Percentiles rank a stretch among this genome's conserved stretches.
phyloP scores from a whole-genome alignment of 2,797 vertebrate species.

The Leucoraja ocellata region DNA sequence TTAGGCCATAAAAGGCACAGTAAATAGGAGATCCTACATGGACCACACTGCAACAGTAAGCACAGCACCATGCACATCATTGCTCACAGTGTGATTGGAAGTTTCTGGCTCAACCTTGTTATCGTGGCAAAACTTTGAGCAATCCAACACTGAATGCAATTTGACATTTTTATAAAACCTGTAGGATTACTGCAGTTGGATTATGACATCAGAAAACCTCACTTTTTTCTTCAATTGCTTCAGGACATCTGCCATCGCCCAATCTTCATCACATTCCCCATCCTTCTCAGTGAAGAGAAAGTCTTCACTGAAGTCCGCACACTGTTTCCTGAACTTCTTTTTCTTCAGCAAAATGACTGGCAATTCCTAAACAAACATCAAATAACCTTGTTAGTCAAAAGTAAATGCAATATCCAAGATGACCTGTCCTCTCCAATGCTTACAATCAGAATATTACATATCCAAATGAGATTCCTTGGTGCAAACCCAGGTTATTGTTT shows the following conservation, averaged over 20 bases:
- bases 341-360: slow-evolving; percentile 56
- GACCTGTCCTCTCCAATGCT: background rate
- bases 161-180: background rate
- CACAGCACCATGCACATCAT: background rate
- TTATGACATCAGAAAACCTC: slow-evolving; percentile 34
- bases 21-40: too few species aligned
- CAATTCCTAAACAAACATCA: slow-evolving; percentile 52
- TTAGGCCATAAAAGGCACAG: too few species aligned
- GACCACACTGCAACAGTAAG: too few species aligned
- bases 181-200: background rate
- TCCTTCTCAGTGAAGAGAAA: slow-evolving; percentile 80
- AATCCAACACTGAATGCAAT: background rate
- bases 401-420: background rate
- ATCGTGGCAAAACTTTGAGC: background rate
- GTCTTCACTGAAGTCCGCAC: slow-evolving; percentile 63
- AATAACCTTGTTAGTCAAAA: background rate
- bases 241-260: slow-evolving; percentile 72
- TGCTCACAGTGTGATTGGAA: background rate
- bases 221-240: slow-evolving; percentile 80
- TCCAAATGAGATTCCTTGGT: background rate
- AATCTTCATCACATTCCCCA: slow-evolving; percentile 55
- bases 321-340: slow-evolving; percentile 58
- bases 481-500: background rate
- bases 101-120: background rate
- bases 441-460: background rate